Evolutionary conservation across 2,888 invertebrate genomes (phyloP).

Genomic region (Ophion slaviceki): DNA sequence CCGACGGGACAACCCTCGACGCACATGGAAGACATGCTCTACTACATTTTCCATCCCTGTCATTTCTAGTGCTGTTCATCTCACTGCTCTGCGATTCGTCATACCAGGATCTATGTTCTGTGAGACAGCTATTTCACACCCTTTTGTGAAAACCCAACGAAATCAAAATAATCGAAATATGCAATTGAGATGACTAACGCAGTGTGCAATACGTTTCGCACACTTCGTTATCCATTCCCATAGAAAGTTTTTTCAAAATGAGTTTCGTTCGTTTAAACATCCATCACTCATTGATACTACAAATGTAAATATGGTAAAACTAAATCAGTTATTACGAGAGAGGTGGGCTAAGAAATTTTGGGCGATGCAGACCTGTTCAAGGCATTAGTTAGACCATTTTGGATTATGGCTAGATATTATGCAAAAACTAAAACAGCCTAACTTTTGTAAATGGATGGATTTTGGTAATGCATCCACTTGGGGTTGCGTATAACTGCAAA

Average conservation of each 20-base stretch:
- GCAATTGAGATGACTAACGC: not conserved
- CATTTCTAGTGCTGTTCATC: constrained; percentile 19
- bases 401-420: no score
- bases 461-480: no score
- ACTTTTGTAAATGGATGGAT: no score
- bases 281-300: no score
- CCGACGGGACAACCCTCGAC: constrained; percentile 69
- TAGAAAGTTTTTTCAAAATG: not conserved
- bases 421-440: no score
- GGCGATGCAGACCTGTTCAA: no score
- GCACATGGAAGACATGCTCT: constrained; percentile 21
- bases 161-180: constrained; percentile 3
- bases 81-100: constrained; percentile 21
- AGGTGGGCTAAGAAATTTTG: no score
- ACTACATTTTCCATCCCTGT: constrained; percentile 28
- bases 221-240: not conserved
- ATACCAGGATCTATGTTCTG: constrained; percentile 2
- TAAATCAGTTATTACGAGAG: no score
- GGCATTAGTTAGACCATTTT: no score
- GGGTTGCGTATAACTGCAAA: no score
- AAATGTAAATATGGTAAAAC: no score
- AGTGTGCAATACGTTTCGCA: not conserved
- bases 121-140: not conserved
- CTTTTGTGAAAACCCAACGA: not conserved
- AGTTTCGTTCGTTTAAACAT: not conserved